phyloP scores from a whole-genome alignment of 1,140 invertebrate genomes.

The Trichoplusia ni region DNA sequence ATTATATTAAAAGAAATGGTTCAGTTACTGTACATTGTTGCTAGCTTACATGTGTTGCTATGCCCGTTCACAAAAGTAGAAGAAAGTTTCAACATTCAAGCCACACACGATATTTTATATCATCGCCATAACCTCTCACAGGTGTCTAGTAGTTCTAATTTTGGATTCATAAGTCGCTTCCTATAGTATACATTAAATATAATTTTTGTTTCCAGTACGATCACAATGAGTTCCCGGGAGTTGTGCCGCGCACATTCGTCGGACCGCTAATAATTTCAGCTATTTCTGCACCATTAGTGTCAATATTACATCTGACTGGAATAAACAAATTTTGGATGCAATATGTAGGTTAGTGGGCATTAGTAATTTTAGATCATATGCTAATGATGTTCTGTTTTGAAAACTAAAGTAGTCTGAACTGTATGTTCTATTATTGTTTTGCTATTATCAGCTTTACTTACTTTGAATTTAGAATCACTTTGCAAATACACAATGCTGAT shows the following conservation, averaged over 20 bases:
- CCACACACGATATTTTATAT: conserved; percentile 98
- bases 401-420: too few species aligned
- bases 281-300: conserved; percentile 89
- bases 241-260: conserved; percentile 98
- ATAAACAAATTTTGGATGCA: conserved; percentile 94
- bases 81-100: conserved; percentile 99
- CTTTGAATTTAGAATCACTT: too few species aligned
- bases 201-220: conserved; percentile 93
- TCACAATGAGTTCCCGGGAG: conserved; percentile 98
- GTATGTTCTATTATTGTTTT: neutral
- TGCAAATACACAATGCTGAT: too few species aligned
- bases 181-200: conserved; percentile 48
- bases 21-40: conserved; percentile 82
- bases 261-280: conserved; percentile 94
- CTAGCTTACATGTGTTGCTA: conserved; percentile 89
- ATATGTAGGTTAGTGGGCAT: conserved; percentile 90
- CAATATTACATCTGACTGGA: conserved; percentile 85
- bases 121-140: conserved; percentile 90
- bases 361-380: neutral
- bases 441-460: neutral
- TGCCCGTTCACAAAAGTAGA: conserved; percentile 99
- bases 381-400: too few species aligned
- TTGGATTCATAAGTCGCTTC: conserved; percentile 64
- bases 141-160: conserved; percentile 84
- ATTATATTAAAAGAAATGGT: conserved; percentile 65